Evolutionary conservation across 2,888 invertebrate genomes (phyloP).

Genomic region (Drosophila eohydei): DNA sequence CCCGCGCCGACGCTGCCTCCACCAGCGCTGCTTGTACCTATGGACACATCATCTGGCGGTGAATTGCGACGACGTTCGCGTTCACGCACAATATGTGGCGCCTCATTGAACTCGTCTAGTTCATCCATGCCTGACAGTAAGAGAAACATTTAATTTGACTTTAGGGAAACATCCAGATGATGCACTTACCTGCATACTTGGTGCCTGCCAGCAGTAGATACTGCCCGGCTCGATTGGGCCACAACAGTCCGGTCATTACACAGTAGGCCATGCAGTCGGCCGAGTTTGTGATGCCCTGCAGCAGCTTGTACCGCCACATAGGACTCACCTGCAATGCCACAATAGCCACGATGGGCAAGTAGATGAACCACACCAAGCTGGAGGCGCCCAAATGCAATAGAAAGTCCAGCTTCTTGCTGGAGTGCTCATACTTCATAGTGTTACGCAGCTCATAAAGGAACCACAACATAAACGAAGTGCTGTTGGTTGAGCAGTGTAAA

Average conservation of each 20-base stretch:
- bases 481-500: slow-evolving; percentile 57
- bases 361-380: slow-evolving; percentile 99
- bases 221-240: slow-evolving; percentile 97
- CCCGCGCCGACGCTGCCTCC: slow-evolving; percentile 38
- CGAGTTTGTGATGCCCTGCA: slow-evolving; percentile 97
- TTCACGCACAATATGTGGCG: slow-evolving; percentile 91
- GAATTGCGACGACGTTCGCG: slow-evolving; percentile 83
- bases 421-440: slow-evolving; percentile 92
- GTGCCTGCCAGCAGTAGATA: slow-evolving; percentile 93
- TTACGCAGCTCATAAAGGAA: slow-evolving; percentile 91
- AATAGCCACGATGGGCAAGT: slow-evolving; percentile 96
- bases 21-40: slow-evolving; percentile 57
- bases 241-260: slow-evolving; percentile 97
- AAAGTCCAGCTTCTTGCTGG: slow-evolving; percentile 94
- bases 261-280: slow-evolving; percentile 98
- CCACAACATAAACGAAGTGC: slow-evolving; percentile 93
- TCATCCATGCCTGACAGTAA: slow-evolving; percentile 89
- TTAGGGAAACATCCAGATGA: too few species aligned
- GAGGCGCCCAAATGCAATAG: slow-evolving; percentile 98
- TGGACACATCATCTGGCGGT: slow-evolving; percentile 77
- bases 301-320: slow-evolving; percentile 97
- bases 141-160: neutral
- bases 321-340: slow-evolving; percentile 97
- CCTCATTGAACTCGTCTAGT: slow-evolving; percentile 95
- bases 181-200: slow-evolving; percentile 86